A percentile compares a stretch with the other conserved stretches of the same genome.
Evolutionary conservation across 2,113 vertebrate species (phyloP).

Genomic region (Actenoides hombroni): DNA sequence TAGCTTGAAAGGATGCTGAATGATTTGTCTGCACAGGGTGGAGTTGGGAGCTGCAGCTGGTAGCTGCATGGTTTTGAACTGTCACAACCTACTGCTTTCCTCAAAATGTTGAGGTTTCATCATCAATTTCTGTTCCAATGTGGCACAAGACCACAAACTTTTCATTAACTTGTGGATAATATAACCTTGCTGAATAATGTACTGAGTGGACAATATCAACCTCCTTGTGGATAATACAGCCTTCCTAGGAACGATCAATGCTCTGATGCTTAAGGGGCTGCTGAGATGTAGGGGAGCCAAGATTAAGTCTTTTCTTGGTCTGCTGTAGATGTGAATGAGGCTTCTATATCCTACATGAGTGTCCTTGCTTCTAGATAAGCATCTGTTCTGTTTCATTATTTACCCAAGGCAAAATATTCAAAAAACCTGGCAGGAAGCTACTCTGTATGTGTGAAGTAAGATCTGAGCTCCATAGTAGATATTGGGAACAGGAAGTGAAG

Average conservation of each 20-base stretch:
- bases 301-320: background rate
- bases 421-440: background rate
- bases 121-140: background rate
- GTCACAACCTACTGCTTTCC: background rate
- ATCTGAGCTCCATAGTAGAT: background rate
- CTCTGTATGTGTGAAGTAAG: background rate
- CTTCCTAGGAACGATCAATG: background rate
- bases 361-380: background rate
- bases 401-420: background rate
- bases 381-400: background rate
- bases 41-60: background rate
- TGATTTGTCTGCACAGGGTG: fast-evolving
- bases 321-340: background rate
- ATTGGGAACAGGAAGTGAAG: background rate
- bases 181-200: background rate
- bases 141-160: background rate
- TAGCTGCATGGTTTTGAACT: background rate
- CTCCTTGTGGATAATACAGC: background rate
- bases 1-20: background rate
- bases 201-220: background rate
- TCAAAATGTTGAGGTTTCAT: background rate
- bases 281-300: background rate
- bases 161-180: background rate
- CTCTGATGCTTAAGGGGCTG: background rate
- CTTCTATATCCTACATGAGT: background rate